Conservation (phyloP, 2,797 vertebrate species). For the Etheostoma nigrum region DNA sequence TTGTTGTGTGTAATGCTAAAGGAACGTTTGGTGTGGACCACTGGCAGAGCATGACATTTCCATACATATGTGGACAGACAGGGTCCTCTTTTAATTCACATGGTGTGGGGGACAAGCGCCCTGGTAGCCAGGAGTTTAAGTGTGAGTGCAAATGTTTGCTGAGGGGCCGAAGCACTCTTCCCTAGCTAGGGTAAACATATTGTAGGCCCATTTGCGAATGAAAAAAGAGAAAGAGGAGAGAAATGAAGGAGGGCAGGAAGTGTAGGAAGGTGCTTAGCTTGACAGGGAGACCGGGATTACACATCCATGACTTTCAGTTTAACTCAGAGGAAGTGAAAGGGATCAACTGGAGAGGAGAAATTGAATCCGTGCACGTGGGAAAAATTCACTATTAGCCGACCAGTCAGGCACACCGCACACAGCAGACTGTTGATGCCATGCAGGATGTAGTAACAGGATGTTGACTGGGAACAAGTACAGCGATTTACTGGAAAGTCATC, state of each 20-base stretch:
- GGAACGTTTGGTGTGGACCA: conserved; percentile 16
- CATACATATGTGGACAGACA: conserved; percentile 68
- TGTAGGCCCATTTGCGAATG: conserved; percentile 87
- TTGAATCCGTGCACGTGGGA: conserved; percentile 72
- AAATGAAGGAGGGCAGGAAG: conserved; percentile 82
- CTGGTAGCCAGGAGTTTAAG: conserved; percentile 77
- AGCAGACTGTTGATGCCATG: conserved; percentile 63
- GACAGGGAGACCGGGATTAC: conserved; percentile 83
- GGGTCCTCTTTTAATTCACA: conserved; percentile 74
- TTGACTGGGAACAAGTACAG: conserved; percentile 74
- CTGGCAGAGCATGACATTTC: conserved; percentile 63
- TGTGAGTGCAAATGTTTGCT: conserved; percentile 87
- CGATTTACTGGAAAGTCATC: conserved; percentile 73
- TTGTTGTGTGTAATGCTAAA: conserved; percentile 27
- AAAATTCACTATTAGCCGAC: conserved; percentile 70
- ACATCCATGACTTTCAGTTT: conserved; percentile 79
- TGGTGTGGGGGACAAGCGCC: conserved; percentile 65
- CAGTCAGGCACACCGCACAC: conserved; percentile 34
- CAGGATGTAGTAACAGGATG: conserved; percentile 80
- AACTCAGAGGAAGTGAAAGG: conserved; percentile 74
- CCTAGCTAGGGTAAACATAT: conserved; percentile 87
- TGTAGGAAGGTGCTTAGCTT: conserved; percentile 82
- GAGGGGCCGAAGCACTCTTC: conserved; percentile 80
- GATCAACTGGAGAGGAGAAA: conserved; percentile 75
- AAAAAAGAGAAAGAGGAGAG: conserved; percentile 70